Evolutionary conservation across 2,797 vertebrate species (phyloP), one percentile per base, ranked within the genome.

Genomic region (Falco columbarius): DNA sequence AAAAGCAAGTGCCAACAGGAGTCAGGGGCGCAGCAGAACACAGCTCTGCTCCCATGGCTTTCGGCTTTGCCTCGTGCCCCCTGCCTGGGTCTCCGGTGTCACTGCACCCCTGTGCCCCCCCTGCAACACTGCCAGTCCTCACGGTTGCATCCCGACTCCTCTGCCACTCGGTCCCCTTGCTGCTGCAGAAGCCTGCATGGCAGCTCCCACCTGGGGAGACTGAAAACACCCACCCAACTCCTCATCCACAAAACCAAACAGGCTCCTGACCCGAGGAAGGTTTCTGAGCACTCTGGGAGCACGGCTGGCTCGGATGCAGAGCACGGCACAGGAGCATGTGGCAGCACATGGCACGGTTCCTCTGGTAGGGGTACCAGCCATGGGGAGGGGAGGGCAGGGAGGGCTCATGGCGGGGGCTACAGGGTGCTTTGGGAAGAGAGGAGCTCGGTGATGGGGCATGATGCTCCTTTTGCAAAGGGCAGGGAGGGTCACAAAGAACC

Each of bases 391-490:
- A 86, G 54, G 36, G 49, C 36, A 30, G 36, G 21, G 55, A 23
- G 55, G n/a, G 47, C 12, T 68, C 32, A 18, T 46, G 0, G 0
- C 54, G 7, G 10, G 56, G 32, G 26, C 32, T 36, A 47, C 22
- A 6, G 22, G 16, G 36, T 1, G 10, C 32, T 75, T 51, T 0
- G 15, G 40, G 29, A 86, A 62, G 44, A 34, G 7, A 63, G 29
- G n/a, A 58, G 44, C 13, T 58, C 4, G 0, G 36, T n/a, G 55
- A 19, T 5, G 22, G 27, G 32, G 42, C 3, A 2, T 0, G 14
- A 70, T 11, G 34, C 17, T 49, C 42, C 58, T 49, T 71, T 49
- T 14, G 30, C 40, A 40, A 40, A 71, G 40, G 34, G 49, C 56
- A 34, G 24, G 14, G 29, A 24, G 17, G 7, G 47, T 32, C 58